Base-by-base conservation (phyloP, 2,888 invertebrate genomes). In the Chironomus riparius region DNA sequence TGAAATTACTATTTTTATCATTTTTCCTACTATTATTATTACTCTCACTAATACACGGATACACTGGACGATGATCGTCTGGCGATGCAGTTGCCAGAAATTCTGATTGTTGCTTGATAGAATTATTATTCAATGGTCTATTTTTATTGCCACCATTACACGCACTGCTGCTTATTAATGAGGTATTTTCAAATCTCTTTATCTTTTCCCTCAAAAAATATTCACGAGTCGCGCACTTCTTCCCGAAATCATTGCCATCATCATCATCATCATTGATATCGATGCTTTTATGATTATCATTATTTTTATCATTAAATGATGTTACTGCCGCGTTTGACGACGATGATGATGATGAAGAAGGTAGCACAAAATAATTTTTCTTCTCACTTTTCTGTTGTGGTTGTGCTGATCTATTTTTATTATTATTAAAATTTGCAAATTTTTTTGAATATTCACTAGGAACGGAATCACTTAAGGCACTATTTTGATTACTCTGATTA, bases 161-260 rank as follows among this genome's bases (percentile, higher is more conserved):
- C 50, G 13, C 13, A 56, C 56, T 24, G 22, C 4, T 28, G 28
- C 38, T 10, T 38, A 38, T 38, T 38, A 38, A 50, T 24, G 74
- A 18, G 47, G 48, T 15, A 56, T 68, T 69, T 76, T 76, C 76
- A 50, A 76, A 69, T 69, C 48, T 76, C 48, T 47, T 50, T 21
- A 76, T 69, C 69, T 76, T 76, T 24, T 76, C 76, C 56, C 28
- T 68, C 69, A 76, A 74, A 21, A 21, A 48, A n/a, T 50, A 24
- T 48, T 21, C 56, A 56, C 56, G 18, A 56, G 4, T 47, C 21
- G 10, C 12, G 10, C 1, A 38, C 10, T 38, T 38, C 4, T 38
- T 38, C 7, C 38, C 38, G 2, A 10, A n/a, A 28, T 28, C n/a
- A 68, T 68, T n/a, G 5, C 38, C 68, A 18, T 56, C 56, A 15